A percentile compares a stretch with the other conserved stretches of the same genome.
Evolutionary conservation across 2,797 vertebrate species (phyloP).

Genomic region (Scolopax bukidnonensis): DNA sequence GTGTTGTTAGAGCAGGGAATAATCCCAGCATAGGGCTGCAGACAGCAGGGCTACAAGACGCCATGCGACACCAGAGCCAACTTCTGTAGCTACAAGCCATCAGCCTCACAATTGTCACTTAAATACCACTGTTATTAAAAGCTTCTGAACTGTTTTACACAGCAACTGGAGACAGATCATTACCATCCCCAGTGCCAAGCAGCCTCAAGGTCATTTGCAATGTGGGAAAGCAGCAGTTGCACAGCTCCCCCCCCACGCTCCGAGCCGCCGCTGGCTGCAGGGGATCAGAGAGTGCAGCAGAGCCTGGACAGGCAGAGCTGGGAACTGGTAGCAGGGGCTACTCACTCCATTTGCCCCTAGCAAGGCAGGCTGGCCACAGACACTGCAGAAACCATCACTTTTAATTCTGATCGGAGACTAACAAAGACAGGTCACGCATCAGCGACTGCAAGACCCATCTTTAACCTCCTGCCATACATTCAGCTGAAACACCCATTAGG

Average conservation of each 20-base stretch:
- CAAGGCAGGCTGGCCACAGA: not conserved
- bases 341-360: not conserved
- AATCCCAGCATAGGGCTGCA: not conserved
- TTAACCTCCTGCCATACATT: not conserved
- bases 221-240: conserved; percentile 39
- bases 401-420: not conserved
- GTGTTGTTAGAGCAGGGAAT: not conserved
- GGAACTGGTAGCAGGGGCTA: not conserved
- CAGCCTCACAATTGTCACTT: conserved; percentile 53
- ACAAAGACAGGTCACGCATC: not conserved
- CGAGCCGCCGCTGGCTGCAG: not conserved
- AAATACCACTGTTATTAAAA: conserved; percentile 65
- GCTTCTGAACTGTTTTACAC: conserved; percentile 60
- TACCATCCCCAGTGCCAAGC: not conserved
- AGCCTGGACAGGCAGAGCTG: fast-evolving
- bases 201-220: conserved; percentile 72
- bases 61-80: not conserved
- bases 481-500: fast-evolving
- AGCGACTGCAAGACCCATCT: not conserved
- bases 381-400: fast-evolving
- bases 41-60: not conserved
- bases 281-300: not conserved
- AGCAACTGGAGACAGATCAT: conserved; percentile 61
- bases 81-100: not conserved
- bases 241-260: conserved; percentile 9